Conservation (phyloP, 2,888 invertebrate species). For the Drepana falcataria region DNA sequence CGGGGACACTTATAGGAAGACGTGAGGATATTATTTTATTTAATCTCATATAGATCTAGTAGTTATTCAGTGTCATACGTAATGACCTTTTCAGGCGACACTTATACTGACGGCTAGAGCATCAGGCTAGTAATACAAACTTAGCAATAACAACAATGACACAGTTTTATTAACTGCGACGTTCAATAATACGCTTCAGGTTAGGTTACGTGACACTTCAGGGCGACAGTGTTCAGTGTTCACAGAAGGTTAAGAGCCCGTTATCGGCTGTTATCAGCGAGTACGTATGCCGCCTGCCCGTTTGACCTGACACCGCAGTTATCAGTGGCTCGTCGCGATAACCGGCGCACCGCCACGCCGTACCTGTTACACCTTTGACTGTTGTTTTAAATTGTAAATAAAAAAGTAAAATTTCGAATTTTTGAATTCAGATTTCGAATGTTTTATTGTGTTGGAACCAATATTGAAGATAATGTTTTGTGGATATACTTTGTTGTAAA, state of each 20-base stretch:
- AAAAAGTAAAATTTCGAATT: not conserved
- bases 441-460: not conserved
- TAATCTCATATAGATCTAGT: no score
- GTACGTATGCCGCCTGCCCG: constrained; percentile 68
- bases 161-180: not conserved
- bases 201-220: not conserved
- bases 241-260: constrained; percentile 75
- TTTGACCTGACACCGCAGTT: constrained; percentile 78
- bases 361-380: constrained; percentile 67
- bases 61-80: no score
- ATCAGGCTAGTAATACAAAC: no score
- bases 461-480: no score
- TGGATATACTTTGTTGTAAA: no score
- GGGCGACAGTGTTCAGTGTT: not conserved
- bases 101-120: no score
- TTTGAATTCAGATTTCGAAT: not conserved
- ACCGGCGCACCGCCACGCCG: constrained; percentile 51
- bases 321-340: constrained; percentile 73
- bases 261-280: constrained; percentile 68
- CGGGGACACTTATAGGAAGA: no score
- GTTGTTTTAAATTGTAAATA: constrained; percentile 30
- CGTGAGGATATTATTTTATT: no score
- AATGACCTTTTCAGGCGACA: no score
- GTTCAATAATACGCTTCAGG: not conserved
- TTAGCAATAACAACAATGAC: not conserved